Conservation (phyloP, 2,113 vertebrate species). For the Cervus canadensis region DNA sequence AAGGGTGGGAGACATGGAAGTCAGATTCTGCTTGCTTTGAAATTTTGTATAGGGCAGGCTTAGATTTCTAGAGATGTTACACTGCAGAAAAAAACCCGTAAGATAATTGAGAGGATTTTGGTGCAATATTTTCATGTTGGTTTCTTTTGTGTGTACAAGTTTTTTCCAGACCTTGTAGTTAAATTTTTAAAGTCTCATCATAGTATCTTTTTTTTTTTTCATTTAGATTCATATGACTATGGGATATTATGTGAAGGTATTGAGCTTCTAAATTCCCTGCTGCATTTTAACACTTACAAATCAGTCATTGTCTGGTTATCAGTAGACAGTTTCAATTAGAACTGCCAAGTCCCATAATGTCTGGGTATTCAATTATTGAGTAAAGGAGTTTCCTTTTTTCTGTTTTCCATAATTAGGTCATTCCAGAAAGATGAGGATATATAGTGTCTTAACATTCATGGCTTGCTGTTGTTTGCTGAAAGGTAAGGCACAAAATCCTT, state of each 20-base stretch:
- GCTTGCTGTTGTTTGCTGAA: slow-evolving; percentile 68
- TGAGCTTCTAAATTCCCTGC: not conserved
- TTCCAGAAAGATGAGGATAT: slow-evolving; percentile 70
- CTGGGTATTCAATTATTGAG: not conserved
- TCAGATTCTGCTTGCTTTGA: not conserved
- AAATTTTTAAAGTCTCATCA: not conserved
- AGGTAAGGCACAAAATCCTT: slow-evolving; percentile 75
- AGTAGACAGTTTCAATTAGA: not conserved
- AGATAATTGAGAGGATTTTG: not conserved
- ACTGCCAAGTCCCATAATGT: not conserved
- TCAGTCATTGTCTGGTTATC: not conserved
- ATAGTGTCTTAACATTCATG: slow-evolving; percentile 55
- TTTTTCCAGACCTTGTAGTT: not conserved
- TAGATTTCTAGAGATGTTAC: not conserved
- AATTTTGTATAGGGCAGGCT: not conserved
- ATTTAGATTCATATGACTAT: not conserved
- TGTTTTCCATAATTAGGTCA: slow-evolving; percentile 72
- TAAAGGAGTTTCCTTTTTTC: slow-evolving; percentile 42
- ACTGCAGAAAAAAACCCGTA: not conserved
- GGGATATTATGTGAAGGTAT: not conserved
- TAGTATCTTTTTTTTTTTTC: not conserved
- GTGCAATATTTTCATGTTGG: not conserved
- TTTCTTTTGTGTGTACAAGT: not conserved
- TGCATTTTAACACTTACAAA: not conserved
- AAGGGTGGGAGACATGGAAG: not conserved